Conservation (phyloP, 2,888 invertebrate species). For the Pyrrhosoma nymphula region DNA sequence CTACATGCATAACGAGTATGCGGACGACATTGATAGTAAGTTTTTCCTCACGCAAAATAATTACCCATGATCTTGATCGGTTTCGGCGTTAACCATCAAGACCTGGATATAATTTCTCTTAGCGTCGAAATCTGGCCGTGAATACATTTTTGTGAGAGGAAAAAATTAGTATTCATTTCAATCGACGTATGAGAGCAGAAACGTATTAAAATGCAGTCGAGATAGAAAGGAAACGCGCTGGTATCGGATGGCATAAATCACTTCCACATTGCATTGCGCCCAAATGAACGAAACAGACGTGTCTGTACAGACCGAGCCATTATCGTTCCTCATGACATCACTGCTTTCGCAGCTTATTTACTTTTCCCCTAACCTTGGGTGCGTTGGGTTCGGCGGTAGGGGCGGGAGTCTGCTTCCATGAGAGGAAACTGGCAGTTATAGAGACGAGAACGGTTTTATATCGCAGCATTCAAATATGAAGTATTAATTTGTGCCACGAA, state of each 20-base stretch:
- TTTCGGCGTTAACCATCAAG: too few relatives aligned
- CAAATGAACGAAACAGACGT: background rate
- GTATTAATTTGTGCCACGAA: background rate
- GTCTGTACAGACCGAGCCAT: background rate
- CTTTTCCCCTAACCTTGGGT: background rate
- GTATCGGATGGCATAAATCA: background rate
- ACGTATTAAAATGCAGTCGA: background rate
- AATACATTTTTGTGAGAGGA: too few relatives aligned
- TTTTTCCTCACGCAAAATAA: too few relatives aligned
- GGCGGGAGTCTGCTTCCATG: background rate
- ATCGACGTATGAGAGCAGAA: too few relatives aligned
- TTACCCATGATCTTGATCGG: too few relatives aligned
- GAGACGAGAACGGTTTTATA: background rate
- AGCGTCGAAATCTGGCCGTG: too few relatives aligned
- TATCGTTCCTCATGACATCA: background rate
- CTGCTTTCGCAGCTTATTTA: constrained; percentile 1
- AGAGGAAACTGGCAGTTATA: constrained; percentile 17
- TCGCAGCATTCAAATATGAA: background rate
- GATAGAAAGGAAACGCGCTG: background rate
- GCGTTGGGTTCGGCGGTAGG: background rate
- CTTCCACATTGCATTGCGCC: background rate
- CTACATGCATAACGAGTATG: too few relatives aligned
- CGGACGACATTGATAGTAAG: too few relatives aligned
- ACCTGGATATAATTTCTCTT: too few relatives aligned
- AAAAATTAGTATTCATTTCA: too few relatives aligned